A percentile compares a stretch with the other conserved stretches of the same genome.
phyloP scores from a whole-genome alignment of 2,797 vertebrate genomes.

The Ambastaia sidthimunki region DNA sequence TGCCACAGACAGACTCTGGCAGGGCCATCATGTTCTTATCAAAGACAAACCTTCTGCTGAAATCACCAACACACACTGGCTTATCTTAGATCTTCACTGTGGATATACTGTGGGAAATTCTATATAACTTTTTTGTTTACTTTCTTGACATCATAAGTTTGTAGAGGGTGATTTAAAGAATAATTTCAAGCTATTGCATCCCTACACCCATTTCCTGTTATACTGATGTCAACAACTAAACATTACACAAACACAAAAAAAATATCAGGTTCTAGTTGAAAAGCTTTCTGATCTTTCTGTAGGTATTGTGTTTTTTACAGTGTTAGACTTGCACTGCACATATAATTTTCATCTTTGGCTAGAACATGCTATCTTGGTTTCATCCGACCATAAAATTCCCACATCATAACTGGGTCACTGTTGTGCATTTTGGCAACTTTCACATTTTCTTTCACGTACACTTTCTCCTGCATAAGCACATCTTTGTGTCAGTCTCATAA shows the following conservation, averaged over 20 bases:
- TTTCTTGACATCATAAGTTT: too few species aligned
- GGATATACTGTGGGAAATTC: neutral
- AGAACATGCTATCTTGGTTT: neutral
- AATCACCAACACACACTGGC: conserved; percentile 49
- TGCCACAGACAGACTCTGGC: conserved; percentile 65
- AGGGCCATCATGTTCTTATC: conserved; percentile 64
- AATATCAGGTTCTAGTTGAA: too few species aligned
- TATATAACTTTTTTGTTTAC: neutral
- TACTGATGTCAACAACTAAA: neutral
- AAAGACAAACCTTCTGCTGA: conserved; percentile 67
- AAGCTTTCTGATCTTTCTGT: too few species aligned
- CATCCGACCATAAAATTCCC: neutral
- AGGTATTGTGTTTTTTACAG: neutral
- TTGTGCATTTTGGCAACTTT: conserved; percentile 7
- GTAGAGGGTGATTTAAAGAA: too few species aligned
- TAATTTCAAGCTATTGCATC: too few species aligned
- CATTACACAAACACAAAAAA: too few species aligned
- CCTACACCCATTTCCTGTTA: too few species aligned
- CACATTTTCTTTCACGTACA: neutral
- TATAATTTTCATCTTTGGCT: neutral
- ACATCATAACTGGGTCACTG: neutral
- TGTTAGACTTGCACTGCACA: neutral
- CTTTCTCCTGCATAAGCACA: neutral
- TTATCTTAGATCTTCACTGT: neutral
- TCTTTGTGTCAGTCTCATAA: neutral